These are phyloP conservation scores for Psittacula derbiana DNA, from an alignment of 2,797 vertebrate species.

Conservation along the genomic window DNA sequence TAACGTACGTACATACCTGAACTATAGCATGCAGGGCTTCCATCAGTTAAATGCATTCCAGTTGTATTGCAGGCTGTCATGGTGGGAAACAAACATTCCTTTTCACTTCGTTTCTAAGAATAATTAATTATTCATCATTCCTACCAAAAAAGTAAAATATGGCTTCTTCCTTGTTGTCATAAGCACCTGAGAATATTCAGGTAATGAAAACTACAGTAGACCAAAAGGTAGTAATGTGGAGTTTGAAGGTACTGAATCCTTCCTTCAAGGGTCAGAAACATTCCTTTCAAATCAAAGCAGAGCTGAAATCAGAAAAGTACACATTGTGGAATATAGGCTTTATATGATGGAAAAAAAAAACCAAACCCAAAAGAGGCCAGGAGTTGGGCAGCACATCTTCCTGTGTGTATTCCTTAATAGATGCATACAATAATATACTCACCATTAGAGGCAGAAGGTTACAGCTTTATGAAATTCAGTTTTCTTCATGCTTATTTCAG, in stretches of 20 bases:
- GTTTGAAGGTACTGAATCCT: background rate
- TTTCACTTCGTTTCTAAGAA: background rate
- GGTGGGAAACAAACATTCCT: background rate
- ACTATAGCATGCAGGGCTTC: background rate
- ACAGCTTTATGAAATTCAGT: background rate
- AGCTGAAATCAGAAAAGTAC: background rate
- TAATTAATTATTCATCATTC: background rate
- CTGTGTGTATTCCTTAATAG: background rate
- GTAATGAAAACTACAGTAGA: background rate
- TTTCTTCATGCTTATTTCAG: background rate
- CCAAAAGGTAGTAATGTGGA: background rate
- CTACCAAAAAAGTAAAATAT: background rate
- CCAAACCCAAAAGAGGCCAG: background rate
- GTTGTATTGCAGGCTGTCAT: background rate
- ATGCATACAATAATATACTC: background rate
- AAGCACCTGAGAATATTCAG: background rate
- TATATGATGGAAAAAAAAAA: background rate
- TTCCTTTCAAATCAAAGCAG: background rate
- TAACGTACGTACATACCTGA: accelerated
- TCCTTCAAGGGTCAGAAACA: background rate
- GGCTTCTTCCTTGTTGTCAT: background rate
- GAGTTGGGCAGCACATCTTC: background rate
- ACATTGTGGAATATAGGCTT: background rate
- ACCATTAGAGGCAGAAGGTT: background rate
- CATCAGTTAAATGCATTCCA: background rate